A percentile compares a stretch with the other conserved stretches of the same genome.
These are phyloP conservation scores for Miniopterus natalensis DNA, from an alignment of 2,113 vertebrate species.

Conservation along the genomic window DNA sequence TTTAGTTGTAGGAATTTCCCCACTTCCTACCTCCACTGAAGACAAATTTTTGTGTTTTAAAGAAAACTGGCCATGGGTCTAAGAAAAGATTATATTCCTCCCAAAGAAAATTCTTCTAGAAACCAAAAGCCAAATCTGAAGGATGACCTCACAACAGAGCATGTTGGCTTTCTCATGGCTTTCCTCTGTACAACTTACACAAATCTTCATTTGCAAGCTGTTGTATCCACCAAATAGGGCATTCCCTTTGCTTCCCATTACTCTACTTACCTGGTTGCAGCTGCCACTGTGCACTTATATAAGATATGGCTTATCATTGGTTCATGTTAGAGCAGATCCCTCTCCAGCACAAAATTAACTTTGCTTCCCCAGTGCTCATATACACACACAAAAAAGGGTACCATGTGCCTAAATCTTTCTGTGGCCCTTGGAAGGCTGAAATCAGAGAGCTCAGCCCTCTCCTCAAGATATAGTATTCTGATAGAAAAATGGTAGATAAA, in stretches of 20 bases:
- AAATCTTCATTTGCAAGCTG: neutral
- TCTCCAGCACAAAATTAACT: neutral
- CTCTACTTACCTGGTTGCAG: neutral
- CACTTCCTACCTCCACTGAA: neutral
- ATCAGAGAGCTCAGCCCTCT: neutral
- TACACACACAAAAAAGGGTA: neutral
- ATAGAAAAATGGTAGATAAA: neutral
- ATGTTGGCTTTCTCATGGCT: neutral
- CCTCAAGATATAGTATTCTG: neutral
- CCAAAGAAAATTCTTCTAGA: conserved; percentile 32
- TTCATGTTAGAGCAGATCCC: neutral
- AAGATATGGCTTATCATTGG: neutral
- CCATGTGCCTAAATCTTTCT: neutral
- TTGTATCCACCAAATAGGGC: neutral
- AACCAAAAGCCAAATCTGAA: conserved; percentile 38
- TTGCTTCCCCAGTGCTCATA: neutral
- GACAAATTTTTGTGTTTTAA: conserved; percentile 4
- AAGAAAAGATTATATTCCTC: neutral
- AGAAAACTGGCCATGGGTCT: neutral
- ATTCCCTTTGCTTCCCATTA: neutral
- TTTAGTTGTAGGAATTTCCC: neutral
- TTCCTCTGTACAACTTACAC: neutral
- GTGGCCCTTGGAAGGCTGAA: neutral
- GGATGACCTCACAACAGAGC: neutral
- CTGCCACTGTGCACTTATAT: neutral